phyloP scores from a whole-genome alignment of 2,113 vertebrate genomes.

The Sylvilagus bachmani region DNA sequence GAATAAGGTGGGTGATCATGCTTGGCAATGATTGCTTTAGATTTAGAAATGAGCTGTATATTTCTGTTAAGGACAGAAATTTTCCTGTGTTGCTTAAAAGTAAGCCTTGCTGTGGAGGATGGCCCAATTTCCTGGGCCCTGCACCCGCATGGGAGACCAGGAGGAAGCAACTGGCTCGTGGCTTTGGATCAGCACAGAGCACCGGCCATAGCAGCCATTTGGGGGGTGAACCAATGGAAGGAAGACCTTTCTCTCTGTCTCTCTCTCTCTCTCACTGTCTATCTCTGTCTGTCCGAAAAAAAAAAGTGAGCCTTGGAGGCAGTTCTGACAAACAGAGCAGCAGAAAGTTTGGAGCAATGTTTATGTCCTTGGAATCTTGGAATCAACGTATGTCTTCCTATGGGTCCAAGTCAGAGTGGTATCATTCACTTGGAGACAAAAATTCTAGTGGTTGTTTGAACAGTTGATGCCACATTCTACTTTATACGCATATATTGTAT shows the following conservation, averaged over 20 bases:
- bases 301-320: constrained; percentile 48
- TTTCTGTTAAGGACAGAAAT: constrained; percentile 46
- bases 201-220: no score
- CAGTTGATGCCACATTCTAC: background rate
- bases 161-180: no score
- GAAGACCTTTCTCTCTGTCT: no score
- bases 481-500: background rate
- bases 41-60: constrained; percentile 67
- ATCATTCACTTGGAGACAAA: background rate
- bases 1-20: constrained; percentile 55
- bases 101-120: no score
- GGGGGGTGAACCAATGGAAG: no score
- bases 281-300: no score
- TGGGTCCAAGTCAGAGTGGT: background rate
- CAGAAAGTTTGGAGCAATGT: constrained; percentile 11
- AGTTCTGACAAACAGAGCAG: constrained; percentile 25
- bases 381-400: background rate
- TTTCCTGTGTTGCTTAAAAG: constrained; percentile 15
- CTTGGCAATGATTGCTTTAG: constrained; percentile 21
- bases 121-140: no score
- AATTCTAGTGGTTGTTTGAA: background rate
- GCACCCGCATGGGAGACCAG: no score
- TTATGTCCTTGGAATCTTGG: background rate
- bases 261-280: no score
- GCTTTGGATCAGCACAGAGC: no score